Evolutionary conservation across 2,888 invertebrate species (phyloP).

Genomic region (Axea sp.): DNA sequence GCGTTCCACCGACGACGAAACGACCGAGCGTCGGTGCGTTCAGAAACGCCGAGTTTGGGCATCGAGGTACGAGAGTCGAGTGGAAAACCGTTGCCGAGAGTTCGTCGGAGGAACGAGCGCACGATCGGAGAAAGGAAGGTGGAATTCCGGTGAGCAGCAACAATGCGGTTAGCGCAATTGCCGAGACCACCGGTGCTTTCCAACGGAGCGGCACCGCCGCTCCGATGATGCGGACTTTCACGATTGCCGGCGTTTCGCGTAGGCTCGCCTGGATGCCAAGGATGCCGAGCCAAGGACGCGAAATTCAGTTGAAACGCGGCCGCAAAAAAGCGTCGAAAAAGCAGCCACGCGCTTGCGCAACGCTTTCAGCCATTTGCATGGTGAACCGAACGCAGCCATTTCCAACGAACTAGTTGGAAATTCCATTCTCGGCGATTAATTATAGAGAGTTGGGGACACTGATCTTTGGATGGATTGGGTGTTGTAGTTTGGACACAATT

Average conservation of each 20-base stretch:
- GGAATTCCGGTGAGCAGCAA: slow-evolving; percentile 62
- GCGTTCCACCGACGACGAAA: too few relatives aligned
- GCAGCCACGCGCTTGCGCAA: slow-evolving; percentile 41
- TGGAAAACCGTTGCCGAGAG: slow-evolving; percentile 21
- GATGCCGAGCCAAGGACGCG: slow-evolving; percentile 67
- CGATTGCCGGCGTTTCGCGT: slow-evolving; percentile 56
- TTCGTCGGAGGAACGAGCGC: slow-evolving; percentile 11
- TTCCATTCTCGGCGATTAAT: too few relatives aligned
- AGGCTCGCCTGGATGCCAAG: slow-evolving; percentile 67
- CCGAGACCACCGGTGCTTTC: slow-evolving; percentile 48
- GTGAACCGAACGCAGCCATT: too few relatives aligned
- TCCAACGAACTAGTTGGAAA: too few relatives aligned
- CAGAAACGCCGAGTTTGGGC: slow-evolving; percentile 13
- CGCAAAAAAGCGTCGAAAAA: slow-evolving; percentile 35
- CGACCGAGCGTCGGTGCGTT: too few relatives aligned
- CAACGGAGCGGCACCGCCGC: slow-evolving; percentile 33
- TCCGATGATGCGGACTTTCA: slow-evolving; percentile 55
- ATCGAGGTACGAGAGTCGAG: slow-evolving; percentile 11
- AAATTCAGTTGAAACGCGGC: slow-evolving; percentile 58
- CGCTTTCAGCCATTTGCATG: slow-evolving; percentile 16
- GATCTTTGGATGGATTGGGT: too few relatives aligned
- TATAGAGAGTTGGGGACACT: too few relatives aligned
- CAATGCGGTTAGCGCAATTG: slow-evolving; percentile 43
- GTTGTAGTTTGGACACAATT: too few relatives aligned
- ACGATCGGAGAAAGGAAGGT: slow-evolving; percentile 65